A percentile compares a stretch with the other conserved stretches of the same genome.
These are phyloP conservation scores for Paradoxurus hermaphroditus DNA, from an alignment of 2,113 vertebrate species.

Conservation along the genomic window DNA sequence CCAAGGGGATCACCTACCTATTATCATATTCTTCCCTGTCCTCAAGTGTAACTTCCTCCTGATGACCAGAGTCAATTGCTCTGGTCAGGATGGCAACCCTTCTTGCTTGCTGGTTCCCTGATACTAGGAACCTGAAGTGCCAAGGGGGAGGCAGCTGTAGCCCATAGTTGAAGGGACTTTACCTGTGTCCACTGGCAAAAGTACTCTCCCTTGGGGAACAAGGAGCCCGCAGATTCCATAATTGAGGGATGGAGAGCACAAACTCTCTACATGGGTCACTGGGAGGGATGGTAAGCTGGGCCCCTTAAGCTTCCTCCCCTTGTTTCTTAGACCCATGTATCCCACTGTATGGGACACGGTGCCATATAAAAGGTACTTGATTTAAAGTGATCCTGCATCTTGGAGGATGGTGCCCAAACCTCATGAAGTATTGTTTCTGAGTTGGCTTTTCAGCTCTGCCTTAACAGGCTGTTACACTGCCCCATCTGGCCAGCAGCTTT, in stretches of 20 bases:
- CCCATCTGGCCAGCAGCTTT: background rate
- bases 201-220: background rate
- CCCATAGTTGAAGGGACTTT: background rate
- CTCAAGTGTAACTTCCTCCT: background rate
- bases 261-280: background rate
- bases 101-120: background rate
- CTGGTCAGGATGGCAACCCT: background rate
- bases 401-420: background rate
- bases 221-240: background rate
- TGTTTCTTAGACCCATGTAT: background rate
- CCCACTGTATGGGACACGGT: too few relatives aligned
- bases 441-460: background rate
- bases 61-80: background rate
- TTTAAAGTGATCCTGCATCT: background rate
- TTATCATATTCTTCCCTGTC: background rate
- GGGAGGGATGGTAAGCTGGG: background rate
- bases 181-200: background rate
- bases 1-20: background rate
- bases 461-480: background rate
- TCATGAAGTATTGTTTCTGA: background rate
- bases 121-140: background rate
- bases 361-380: background rate
- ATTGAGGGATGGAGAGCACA: background rate
- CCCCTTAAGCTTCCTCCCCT: background rate
- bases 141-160: background rate